phyloP scores from a whole-genome alignment of 2,797 vertebrate genomes.

The Clarias fuscus region DNA sequence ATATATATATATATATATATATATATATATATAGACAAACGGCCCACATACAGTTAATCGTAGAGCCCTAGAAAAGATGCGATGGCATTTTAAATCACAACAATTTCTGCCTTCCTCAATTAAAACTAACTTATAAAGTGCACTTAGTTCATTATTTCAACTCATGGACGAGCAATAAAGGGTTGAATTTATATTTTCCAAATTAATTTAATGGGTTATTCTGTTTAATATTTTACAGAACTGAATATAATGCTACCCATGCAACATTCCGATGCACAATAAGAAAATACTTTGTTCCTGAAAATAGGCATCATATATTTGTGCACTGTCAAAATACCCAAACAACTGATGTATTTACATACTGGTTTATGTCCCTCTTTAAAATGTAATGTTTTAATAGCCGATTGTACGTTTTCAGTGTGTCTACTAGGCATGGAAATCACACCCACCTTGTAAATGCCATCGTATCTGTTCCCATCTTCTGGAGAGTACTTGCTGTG shows the following conservation, averaged over 20 bases:
- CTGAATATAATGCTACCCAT: neutral
- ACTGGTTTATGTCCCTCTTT: too few relatives aligned
- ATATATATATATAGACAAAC: neutral
- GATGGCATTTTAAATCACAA: neutral
- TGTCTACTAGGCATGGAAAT: constrained; percentile 76
- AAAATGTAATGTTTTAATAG: neutral
- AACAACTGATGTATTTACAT: constrained; percentile 32
- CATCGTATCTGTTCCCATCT: constrained; percentile 95
- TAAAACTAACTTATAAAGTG: neutral
- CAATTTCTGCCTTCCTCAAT: neutral
- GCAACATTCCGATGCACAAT: neutral
- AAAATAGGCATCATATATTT: neutral
- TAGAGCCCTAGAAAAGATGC: neutral
- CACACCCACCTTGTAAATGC: constrained; percentile 89
- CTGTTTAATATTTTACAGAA: neutral
- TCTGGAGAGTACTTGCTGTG: constrained; percentile 91
- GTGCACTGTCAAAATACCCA: neutral
- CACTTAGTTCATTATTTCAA: neutral
- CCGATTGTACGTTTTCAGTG: constrained; percentile 77
- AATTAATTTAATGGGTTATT: too few relatives aligned
- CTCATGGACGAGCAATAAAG: neutral
- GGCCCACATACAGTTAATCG: neutral
- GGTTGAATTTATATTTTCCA: neutral
- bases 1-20: too few relatives aligned
- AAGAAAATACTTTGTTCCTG: neutral